Base-by-base conservation (phyloP, 2,113 vertebrate genomes). In the Pseudopipra pipra region DNA sequence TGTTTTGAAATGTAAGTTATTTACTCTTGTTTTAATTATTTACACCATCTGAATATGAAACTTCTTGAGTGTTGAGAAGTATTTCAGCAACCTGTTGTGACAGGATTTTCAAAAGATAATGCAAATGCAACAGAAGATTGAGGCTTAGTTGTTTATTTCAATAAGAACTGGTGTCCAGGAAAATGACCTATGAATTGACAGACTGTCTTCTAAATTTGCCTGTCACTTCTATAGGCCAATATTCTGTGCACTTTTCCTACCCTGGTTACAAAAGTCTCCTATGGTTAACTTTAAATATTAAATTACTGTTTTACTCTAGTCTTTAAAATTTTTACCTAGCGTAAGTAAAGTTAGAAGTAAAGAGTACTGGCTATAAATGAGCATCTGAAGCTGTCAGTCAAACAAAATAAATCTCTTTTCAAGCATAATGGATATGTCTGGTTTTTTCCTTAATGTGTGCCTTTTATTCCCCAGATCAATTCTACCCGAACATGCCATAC, bases 151-250 rank as follows among this genome's bases (percentile, higher is more conserved):
- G 41, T 21, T 78, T 41, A 27, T 33, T 89, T 70, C 51, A n/a
- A 0, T 62, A 65, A 84, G 85, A 96, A 84, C 44, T 84, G 96
- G 96, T 97, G 89, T 93, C 85, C 97, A 98, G 98, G 97, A 98
- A 84, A 96, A 98, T 98, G 98, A 98, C 98, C 98, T 98, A 98
- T 98, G 97, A 98, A 98, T 97, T 98, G 98, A 98, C 98, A 98
- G 98, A 98, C 93, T 95, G 73, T 95, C 68, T 83, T 88, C 66
- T 74, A 81, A 46, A 63, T 75, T 63, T 97, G 98, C 89, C 98
- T 98, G 98, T 98, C 98, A 98, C 94, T 98, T 98, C 97, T 97
- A 92, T 98, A 98, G 98, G 98, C 97, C 98, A 98, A 98, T 94
- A 96, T 98, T 97, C 98, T 98, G 98, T 24, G 54, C 77, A 82